Percentiles rank a stretch among this genome's conserved stretches.
Evolutionary conservation across 2,888 invertebrate genomes (phyloP).

Genomic region (Lobophora halterata): DNA sequence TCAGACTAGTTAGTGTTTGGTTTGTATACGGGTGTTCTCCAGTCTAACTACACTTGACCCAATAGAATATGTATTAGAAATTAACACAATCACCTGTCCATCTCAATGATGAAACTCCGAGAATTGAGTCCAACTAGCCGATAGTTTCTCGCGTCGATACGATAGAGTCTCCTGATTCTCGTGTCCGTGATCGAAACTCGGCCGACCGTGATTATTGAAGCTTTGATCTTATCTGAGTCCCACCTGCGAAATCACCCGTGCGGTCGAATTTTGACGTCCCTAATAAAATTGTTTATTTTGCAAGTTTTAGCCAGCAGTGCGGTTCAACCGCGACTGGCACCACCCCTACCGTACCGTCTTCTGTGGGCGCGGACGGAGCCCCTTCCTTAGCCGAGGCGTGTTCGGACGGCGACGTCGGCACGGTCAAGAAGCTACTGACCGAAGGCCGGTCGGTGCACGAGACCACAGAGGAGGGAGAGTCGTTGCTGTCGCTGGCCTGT

Average conservation of each 20-base stretch:
- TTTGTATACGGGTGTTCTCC: too few relatives aligned
- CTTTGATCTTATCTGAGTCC: slow-evolving; percentile 79
- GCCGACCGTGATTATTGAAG: slow-evolving; percentile 65
- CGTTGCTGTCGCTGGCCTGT: slow-evolving; percentile 96
- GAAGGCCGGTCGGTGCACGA: slow-evolving; percentile 97
- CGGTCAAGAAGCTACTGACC: slow-evolving; percentile 93
- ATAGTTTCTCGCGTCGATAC: slow-evolving; percentile 53
- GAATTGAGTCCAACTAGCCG: slow-evolving; percentile 71
- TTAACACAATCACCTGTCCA: slow-evolving; percentile 4
- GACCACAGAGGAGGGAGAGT: slow-evolving; percentile 98
- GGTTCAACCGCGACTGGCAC: slow-evolving; percentile 69
- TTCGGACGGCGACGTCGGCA: slow-evolving; percentile 96
- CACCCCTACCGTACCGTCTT: slow-evolving; percentile 71
- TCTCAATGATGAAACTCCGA: slow-evolving; percentile 81
- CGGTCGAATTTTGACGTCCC: slow-evolving; percentile 1
- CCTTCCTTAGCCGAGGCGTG: slow-evolving; percentile 95
- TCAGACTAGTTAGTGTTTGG: too few relatives aligned
- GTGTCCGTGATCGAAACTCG: slow-evolving; percentile 62
- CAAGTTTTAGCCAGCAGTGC: slow-evolving; percentile 64
- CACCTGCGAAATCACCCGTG: not conserved
- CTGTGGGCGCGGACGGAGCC: slow-evolving; percentile 77
- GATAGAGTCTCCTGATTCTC: slow-evolving; percentile 53
- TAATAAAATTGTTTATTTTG: not conserved
- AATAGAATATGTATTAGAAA: not conserved
- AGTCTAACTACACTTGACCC: too few relatives aligned